A percentile compares a stretch with the other conserved stretches of the same genome.
phyloP scores from a whole-genome alignment of 2,888 invertebrate species.

The Brachyopa scutellaris region DNA sequence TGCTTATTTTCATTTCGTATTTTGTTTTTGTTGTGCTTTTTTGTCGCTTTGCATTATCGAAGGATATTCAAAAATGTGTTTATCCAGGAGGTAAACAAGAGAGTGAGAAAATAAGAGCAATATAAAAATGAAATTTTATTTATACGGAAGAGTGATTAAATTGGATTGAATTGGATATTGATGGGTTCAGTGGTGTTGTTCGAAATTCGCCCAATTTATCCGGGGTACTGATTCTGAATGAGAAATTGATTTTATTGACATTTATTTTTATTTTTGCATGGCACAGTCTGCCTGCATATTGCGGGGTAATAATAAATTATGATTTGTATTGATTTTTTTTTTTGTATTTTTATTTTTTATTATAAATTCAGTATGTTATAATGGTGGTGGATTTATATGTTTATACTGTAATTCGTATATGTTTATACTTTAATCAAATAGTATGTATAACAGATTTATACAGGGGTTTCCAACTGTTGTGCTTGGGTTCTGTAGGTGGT shows the following conservation, averaged over 20 bases:
- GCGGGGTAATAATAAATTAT: neutral
- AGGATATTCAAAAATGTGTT: conserved; percentile 55
- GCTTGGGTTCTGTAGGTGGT: no score
- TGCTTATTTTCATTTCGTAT: conserved; percentile 55
- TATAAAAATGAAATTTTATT: conserved; percentile 56
- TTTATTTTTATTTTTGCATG: no score
- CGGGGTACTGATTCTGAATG: conserved; percentile 47
- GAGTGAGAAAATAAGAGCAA: conserved; percentile 32
- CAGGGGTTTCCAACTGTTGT: no score
- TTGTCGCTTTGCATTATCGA: conserved; percentile 13
- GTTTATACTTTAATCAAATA: no score
- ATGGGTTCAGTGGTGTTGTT: conserved; percentile 60
- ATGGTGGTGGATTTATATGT: no score
- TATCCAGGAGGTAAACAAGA: conserved; percentile 21
- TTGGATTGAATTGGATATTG: conserved; percentile 66
- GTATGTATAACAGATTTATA: no score
- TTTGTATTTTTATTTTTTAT: no score
- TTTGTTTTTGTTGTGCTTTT: no score
- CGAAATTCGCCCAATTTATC: conserved; percentile 51
- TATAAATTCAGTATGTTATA: no score
- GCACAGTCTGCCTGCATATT: no score
- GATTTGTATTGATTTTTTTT: neutral
- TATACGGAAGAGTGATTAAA: conserved; percentile 53
- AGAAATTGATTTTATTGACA: conserved; percentile 19
- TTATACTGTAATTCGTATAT: no score